Base-by-base conservation (phyloP, 2,113 vertebrate genomes). In the Amphiprion percula region DNA sequence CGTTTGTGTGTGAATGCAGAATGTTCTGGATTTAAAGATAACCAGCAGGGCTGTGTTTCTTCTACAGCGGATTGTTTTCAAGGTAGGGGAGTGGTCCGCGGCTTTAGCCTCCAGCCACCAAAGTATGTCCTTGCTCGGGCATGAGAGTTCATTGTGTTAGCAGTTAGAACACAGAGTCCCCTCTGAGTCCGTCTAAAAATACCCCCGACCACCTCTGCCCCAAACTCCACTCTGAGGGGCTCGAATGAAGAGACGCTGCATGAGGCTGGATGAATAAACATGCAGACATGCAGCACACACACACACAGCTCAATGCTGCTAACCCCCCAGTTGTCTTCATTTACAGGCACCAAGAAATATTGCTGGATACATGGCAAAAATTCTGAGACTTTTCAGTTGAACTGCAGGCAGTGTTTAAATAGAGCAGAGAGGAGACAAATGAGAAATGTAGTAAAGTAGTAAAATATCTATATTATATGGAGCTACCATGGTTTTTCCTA, bases 111-210 rank as follows among this genome's bases (percentile, higher is more conserved):
- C 60, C 65, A 74, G 80, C 60, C 83, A 55, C 58, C 75, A 77
- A 77, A 86, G 47, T 78, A 60, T 81, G 77, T 77, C 83, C 91
- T 90, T 86, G 87, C 89, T 86, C 85, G 90, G 68, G 66, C 90
- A 79, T 50, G 85, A 85, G 80, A 79, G 80, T 88, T 76, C 88
- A 83, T 90, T 91, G 86, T 92, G 88, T 87, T 74, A 70, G 83
- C 61, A 74, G 71, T 82, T 52, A 46, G 82, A 69, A 83, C 85
- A 85, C 24, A 77, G 26, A 85, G 78, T 77, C 70, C 80, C 76
- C 75, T 67, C 54, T 30, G 76, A 88, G 70, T 63, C 47, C 1
- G 63, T 60, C 85, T 94, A 90, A 91, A 93, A 94, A 93, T 92
- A 91, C 84, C 55, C 72, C 64, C 37, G 47, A 19, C 65, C 84